Evolutionary conservation across 2,888 invertebrate species (phyloP), one percentile per base, ranked within the genome.

Genomic region (Lasioglossum calceatum): DNA sequence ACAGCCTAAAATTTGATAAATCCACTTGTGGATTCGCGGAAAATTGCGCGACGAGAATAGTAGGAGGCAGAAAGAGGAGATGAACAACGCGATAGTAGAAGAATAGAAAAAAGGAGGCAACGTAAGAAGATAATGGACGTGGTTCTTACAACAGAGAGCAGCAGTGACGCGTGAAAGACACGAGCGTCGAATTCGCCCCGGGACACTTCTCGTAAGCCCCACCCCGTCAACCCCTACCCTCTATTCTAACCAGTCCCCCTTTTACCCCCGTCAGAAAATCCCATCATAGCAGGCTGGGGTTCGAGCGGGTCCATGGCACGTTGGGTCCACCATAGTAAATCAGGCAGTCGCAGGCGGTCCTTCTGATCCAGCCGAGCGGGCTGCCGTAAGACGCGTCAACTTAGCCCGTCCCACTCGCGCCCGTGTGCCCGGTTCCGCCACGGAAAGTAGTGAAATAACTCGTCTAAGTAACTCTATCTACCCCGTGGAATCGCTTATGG

Each of bases 291-390:
- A 86, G 87, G 83, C 83, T 19, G 82, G 89, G 86, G 88, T 87
- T 88, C 39, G 87, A 89, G 74, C 86, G 71, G 92, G 90, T 92
- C 92, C 91, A 90, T 85, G 88, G 87, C 84, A 87, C 87, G 89
- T 88, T 91, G 90, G 92, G 92, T 93, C 93, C 92, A 92, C 94
- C 93, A 93, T 94, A 94, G 94, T 94, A 95, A 95, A 95, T 95
- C 95, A 95, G 95, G 92, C 94, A 93, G 93, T 94, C 93, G 93
- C 95, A 93, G 94, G 94, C 95, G 95, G 94, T 95, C 94, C 94
- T 94, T 95, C 94, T 94, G 94, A 95, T 94, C 95, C 94, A 93
- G 92, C 91, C 93, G 90, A 85, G 88, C 91, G 91, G 91, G 92
- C 91, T 90, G 90, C 89, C 87, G 87, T 87, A 85, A 88, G 92